Conservation (phyloP, 2,888 invertebrate species). For the Eupithecia dodoneata region DNA sequence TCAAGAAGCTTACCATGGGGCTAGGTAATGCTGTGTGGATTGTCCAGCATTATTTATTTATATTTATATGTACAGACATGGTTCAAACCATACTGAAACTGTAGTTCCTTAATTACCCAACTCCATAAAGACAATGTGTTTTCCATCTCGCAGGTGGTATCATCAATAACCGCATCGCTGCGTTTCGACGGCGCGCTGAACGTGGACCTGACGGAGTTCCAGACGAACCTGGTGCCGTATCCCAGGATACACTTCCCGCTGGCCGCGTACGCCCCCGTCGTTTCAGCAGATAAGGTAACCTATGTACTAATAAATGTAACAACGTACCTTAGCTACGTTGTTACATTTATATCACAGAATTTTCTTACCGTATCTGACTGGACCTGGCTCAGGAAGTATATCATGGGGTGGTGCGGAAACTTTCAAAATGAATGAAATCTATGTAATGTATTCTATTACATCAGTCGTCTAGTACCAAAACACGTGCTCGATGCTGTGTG, state of each 20-base stretch:
- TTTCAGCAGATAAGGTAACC: constrained; percentile 87
- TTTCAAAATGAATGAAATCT: no score
- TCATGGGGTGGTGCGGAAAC: background rate
- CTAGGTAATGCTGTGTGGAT: no score
- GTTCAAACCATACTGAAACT: no score
- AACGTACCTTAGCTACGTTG: constrained; percentile 33
- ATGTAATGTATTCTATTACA: no score
- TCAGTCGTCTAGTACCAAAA: no score
- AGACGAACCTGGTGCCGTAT: constrained; percentile 95
- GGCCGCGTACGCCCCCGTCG: constrained; percentile 88
- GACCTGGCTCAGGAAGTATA: background rate
- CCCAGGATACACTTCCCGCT: constrained; percentile 96
- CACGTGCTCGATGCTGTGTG: no score
- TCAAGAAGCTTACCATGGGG: no score
- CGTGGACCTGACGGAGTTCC: constrained; percentile 95
- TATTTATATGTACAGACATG: no score
- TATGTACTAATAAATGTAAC: no score
- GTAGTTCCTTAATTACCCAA: no score
- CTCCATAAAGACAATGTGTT: no score
- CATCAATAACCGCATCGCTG: constrained; percentile 94
- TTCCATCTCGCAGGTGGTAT: constrained; percentile 85
- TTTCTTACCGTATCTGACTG: background rate
- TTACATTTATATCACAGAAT: background rate
- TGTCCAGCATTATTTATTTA: no score
- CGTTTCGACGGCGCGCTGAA: constrained; percentile 95